Percentiles rank a stretch among this genome's conserved stretches.
Conservation (phyloP, 2,797 vertebrate species). For the Ficedula albicollis region DNA sequence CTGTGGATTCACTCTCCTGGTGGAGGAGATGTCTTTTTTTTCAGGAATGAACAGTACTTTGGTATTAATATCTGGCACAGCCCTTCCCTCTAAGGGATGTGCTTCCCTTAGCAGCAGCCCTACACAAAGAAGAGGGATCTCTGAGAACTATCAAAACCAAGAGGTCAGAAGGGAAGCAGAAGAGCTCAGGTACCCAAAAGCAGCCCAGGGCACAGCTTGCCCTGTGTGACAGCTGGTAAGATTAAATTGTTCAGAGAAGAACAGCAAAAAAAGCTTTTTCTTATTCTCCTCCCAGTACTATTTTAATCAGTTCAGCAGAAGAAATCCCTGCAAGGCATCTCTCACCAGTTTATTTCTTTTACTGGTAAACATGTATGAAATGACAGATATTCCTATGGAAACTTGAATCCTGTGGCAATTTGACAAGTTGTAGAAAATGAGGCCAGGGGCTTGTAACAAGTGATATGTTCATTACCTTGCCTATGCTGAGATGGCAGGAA, state of each 20-base stretch:
- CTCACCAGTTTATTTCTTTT: not conserved
- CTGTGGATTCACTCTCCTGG: rapidly evolving
- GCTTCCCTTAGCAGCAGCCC: not conserved
- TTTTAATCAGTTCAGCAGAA: not conserved
- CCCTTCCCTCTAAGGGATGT: not conserved
- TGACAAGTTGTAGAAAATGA: not conserved
- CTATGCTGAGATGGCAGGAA: not conserved
- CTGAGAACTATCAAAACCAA: not conserved
- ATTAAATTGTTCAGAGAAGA: not conserved
- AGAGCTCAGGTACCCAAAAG: not conserved
- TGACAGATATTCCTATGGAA: not conserved
- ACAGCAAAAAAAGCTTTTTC: not conserved
- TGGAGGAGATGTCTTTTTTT: not conserved
- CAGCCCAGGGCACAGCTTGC: not conserved
- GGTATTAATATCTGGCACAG: not conserved
- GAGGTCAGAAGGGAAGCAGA: not conserved
- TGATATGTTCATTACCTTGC: not conserved
- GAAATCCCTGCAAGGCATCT: not conserved
- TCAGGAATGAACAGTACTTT: not conserved
- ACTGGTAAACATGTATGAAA: not conserved
- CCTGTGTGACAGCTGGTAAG: not conserved
- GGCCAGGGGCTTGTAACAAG: not conserved
- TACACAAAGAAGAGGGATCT: not conserved
- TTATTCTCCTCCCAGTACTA: not conserved
- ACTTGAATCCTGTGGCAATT: not conserved